phyloP scores from a whole-genome alignment of 2,113 vertebrate species.

The Stegostoma tigrinum region DNA sequence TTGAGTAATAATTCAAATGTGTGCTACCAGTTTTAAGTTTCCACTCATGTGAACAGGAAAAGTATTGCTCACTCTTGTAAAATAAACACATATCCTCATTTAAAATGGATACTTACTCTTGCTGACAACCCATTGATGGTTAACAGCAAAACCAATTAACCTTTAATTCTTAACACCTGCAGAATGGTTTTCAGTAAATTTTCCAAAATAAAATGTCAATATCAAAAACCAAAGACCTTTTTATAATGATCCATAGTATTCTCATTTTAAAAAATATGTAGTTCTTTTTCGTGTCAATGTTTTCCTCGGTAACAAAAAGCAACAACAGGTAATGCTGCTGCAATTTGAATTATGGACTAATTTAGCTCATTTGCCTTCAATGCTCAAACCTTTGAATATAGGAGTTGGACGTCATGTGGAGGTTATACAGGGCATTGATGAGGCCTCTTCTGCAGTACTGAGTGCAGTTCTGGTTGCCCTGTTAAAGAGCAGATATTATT shows the following conservation, averaged over 20 bases:
- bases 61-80: background rate
- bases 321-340: background rate
- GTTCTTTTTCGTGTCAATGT: background rate
- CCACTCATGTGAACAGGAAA: background rate
- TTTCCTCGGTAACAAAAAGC: background rate
- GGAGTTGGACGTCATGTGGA: too few species aligned
- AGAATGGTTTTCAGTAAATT: background rate
- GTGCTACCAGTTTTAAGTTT: background rate
- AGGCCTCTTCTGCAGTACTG: too few species aligned
- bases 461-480: too few species aligned
- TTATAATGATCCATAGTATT: background rate
- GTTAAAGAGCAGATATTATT: too few species aligned
- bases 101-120: background rate
- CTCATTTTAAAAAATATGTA: background rate
- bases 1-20: background rate
- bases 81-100: background rate
- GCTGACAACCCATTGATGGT: constrained; percentile 8
- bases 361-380: too few species aligned
- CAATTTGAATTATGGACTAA: background rate
- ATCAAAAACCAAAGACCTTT: background rate
- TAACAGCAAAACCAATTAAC: background rate
- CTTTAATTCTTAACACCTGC: constrained; percentile 14
- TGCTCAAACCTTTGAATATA: too few species aligned
- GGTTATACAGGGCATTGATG: too few species aligned
- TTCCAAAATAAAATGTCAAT: background rate